Evolutionary conservation across 2,797 vertebrate genomes (phyloP), one percentile per base, ranked within the genome.

Genomic region (Clarias platycephalus): DNA sequence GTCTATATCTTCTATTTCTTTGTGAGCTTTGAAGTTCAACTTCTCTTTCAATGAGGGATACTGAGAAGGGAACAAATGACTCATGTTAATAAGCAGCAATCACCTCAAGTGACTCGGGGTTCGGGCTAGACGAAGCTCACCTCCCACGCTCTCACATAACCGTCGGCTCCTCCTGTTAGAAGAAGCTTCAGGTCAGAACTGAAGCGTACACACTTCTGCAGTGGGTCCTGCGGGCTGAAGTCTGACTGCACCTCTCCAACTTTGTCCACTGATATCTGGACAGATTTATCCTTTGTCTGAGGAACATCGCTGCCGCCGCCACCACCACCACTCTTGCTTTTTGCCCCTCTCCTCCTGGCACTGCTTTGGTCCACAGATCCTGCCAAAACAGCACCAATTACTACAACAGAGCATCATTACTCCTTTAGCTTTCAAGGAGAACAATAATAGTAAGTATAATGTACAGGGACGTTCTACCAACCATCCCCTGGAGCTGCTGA

Each of bases 161-260:
- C 98, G 0, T 99, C 98, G 0, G 96, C 95, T 0, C 97, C 97
- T 1, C 97, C 97, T 0, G 97, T 97, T 85, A 97, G 93, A 13
- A 99, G 94, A 34, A 97, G 93, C 15, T 93, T 95, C 5, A 92
- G 89, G 71, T 98, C 96, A 0, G 91, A 82, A 53, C 94, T 99
- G 91, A 98, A 97, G 83, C 96, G 83, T 0, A 99, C 97, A 0
- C 95, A 95, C 88, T 98, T 99, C 93, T 99, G 97, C 71, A 98
- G 93, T 0, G 95, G 96, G 0, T 99, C 98, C 84, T 89, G 83
- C 0, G 94, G 90, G 90, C 96, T 96, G 87, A 95, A 91, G 87
- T 99, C 97, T 0, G 96, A 98, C 91, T 96, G 94, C 26, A 98
- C 95, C 0, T 94, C 91, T 80, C 94, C 94, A 87, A 97, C 72